Conservation (phyloP, 1,140 invertebrate genomes). For the Brevipalpus yothersi region DNA sequence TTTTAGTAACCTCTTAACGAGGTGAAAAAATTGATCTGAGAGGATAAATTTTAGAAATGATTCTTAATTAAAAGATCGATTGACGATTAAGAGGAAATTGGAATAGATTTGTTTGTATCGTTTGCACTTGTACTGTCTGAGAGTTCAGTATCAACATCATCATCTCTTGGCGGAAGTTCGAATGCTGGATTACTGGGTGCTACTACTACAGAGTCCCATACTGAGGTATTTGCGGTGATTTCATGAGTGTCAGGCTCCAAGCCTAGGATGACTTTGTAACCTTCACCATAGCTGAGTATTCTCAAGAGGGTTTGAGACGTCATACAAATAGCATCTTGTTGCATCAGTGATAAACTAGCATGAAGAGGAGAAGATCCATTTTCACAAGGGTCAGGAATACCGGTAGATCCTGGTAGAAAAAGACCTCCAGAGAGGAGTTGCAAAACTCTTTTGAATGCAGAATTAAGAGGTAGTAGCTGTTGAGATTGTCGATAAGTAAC, state of each 20-base stretch:
- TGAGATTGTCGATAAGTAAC: constrained; percentile 86
- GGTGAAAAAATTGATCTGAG: too few species aligned
- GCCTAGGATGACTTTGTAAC: constrained; percentile 55
- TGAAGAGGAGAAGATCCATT: constrained; percentile 65
- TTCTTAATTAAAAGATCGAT: too few species aligned
- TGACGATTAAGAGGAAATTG: too few species aligned
- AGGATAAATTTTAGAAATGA: too few species aligned
- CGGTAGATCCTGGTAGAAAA: constrained; percentile 79
- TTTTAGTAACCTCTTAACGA: too few species aligned
- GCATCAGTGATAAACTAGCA: constrained; percentile 67
- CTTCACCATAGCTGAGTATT: constrained; percentile 70
- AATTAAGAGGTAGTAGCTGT: constrained; percentile 70
- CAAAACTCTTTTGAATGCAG: constrained; percentile 56
- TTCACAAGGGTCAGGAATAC: constrained; percentile 81
- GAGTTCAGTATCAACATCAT: constrained; percentile 18
- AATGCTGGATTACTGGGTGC: constrained; percentile 74
- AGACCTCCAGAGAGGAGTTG: constrained; percentile 77
- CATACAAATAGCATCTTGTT: constrained; percentile 76
- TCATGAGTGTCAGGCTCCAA: constrained; percentile 24
- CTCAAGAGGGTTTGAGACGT: constrained; percentile 69
- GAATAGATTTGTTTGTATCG: not conserved
- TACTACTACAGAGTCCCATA: constrained; percentile 82
- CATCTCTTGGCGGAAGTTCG: constrained; percentile 35
- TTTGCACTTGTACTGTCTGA: not conserved
- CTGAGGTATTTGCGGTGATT: constrained; percentile 36